A percentile compares a stretch with the other conserved stretches of the same genome.
Conservation (phyloP, 1,140 invertebrate genomes). For the Lasioglossum baleicum region DNA sequence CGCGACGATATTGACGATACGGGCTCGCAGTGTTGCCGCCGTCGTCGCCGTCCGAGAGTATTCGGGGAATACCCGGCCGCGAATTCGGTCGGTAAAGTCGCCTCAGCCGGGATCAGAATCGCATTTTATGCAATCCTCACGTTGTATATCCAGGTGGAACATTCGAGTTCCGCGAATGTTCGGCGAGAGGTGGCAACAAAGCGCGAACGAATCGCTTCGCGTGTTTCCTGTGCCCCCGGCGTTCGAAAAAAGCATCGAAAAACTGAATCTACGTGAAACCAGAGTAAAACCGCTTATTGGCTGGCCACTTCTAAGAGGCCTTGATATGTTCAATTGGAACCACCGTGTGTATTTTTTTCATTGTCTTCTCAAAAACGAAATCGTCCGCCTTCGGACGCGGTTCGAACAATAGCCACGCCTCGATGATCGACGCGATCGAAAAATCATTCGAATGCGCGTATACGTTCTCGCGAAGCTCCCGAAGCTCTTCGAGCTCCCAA, state of each 20-base stretch:
- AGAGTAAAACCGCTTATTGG: constrained; percentile 65
- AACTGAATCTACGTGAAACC: constrained; percentile 66
- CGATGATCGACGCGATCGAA: neutral
- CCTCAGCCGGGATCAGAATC: neutral
- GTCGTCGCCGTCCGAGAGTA: neutral
- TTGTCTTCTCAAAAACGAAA: constrained; percentile 22
- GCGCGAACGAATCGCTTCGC: constrained; percentile 44
- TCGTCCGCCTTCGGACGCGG: neutral
- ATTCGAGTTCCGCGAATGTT: neutral
- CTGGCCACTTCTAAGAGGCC: constrained; percentile 62
- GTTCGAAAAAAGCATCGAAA: constrained; percentile 65
- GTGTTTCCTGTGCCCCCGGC: constrained; percentile 33
- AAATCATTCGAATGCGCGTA: neutral
- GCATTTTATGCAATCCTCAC: no score
- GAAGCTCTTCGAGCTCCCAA: neutral
- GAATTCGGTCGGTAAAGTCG: neutral
- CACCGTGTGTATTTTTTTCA: constrained; percentile 56
- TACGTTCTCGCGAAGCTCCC: neutral
- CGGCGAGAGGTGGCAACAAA: constrained; percentile 24
- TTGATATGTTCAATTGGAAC: constrained; percentile 75
- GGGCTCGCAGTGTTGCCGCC: constrained; percentile 11
- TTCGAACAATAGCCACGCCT: neutral
- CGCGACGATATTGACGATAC: constrained; percentile 17
- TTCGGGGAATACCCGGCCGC: neutral
- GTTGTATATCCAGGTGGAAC: no score